Evolutionary conservation across 2,113 vertebrate genomes (phyloP).

Genomic region (Dissostichus mawsoni): DNA sequence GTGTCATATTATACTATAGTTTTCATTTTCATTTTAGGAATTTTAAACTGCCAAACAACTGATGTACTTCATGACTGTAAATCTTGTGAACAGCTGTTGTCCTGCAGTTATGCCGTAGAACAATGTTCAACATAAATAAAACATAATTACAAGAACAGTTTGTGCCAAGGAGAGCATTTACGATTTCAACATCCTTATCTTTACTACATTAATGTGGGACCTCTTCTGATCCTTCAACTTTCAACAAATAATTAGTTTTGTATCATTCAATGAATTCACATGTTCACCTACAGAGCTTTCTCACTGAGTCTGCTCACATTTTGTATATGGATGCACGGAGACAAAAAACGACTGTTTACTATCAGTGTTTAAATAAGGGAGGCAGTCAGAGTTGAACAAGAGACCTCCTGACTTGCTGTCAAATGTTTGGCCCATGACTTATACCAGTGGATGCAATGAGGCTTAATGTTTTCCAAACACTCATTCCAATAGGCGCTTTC

Average conservation of each 20-base stretch:
- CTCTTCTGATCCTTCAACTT: not conserved
- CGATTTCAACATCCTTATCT: no score
- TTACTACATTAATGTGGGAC: no score
- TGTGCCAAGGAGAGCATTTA: no score
- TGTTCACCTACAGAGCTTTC: not conserved
- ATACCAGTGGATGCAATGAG: slow-evolving; percentile 47
- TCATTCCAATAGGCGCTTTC: not conserved
- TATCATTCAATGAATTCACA: not conserved
- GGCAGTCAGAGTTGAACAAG: slow-evolving; percentile 80
- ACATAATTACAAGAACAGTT: no score
- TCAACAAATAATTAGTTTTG: not conserved
- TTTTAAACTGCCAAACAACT: no score
- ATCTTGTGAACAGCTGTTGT: no score
- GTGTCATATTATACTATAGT: no score
- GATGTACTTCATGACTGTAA: no score
- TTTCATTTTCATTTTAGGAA: no score
- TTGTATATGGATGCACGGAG: not conserved
- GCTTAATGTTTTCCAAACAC: not conserved
- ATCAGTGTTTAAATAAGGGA: not conserved
- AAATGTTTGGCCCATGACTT: slow-evolving; percentile 86
- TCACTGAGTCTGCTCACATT: not conserved
- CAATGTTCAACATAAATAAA: no score
- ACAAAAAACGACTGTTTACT: not conserved
- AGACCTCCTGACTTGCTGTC: slow-evolving; percentile 85
- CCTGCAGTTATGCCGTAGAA: no score